Conservation (phyloP, 2,888 invertebrate species). For the Syritta pipiens region DNA sequence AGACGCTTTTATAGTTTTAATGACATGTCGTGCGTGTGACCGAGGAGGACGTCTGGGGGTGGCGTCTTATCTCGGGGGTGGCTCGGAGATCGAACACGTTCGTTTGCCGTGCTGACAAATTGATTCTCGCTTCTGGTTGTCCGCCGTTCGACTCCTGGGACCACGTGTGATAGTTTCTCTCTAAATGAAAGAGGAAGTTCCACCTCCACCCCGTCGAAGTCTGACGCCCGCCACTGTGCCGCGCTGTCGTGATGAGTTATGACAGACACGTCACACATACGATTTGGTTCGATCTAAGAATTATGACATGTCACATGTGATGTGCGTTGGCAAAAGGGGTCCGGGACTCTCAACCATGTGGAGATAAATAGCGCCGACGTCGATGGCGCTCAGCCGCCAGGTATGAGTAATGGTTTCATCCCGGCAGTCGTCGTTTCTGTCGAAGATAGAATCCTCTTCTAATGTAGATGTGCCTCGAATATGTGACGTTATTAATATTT, state of each 20-base stretch:
- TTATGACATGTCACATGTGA: constrained; percentile 66
- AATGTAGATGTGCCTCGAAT: constrained; percentile 56
- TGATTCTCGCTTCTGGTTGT: constrained; percentile 47
- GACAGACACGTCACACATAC: constrained; percentile 69
- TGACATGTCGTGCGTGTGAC: constrained; percentile 48
- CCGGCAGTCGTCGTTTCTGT: constrained; percentile 49
- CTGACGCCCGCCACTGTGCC: constrained; percentile 30
- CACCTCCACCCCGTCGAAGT: constrained; percentile 49
- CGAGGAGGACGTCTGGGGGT: no score
- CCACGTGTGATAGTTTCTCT: constrained; percentile 42
- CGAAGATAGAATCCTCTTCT: constrained; percentile 51
- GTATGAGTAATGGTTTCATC: constrained; percentile 68
- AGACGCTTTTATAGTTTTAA: constrained; percentile 63
- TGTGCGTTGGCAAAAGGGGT: constrained; percentile 44
- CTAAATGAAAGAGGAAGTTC: constrained; percentile 33
- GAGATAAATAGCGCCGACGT: constrained; percentile 41
- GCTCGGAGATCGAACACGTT: no score
- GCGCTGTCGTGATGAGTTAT: constrained; percentile 62
- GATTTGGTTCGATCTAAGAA: constrained; percentile 66
- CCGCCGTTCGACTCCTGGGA: no score
- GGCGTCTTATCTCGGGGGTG: no score
- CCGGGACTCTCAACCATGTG: not conserved
- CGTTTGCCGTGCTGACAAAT: constrained; percentile 49
- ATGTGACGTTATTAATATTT: constrained; percentile 69
- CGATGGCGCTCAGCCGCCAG: constrained; percentile 31